Conservation (phyloP, 2,113 vertebrate species). For the Trogon melanurus region DNA sequence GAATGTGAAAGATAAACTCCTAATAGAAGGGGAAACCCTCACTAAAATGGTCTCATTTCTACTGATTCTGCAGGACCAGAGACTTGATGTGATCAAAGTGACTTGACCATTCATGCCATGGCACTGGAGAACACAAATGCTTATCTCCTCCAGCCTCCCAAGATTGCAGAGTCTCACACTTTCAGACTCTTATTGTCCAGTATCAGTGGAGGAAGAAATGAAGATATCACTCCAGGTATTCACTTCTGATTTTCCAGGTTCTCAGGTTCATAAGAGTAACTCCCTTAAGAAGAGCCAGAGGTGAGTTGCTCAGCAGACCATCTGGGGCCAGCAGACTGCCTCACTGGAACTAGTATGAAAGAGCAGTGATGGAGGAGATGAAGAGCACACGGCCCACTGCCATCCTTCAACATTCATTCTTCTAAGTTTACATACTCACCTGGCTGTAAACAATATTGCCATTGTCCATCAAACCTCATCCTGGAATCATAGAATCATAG, state of each 20-base stretch:
- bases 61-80: background rate
- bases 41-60: background rate
- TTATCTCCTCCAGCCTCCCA: background rate
- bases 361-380: background rate
- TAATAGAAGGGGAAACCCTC: background rate
- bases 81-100: background rate
- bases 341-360: background rate
- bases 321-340: background rate
- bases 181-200: background rate
- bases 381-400: background rate
- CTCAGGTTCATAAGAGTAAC: background rate
- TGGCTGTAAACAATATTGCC: background rate
- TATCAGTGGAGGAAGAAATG: background rate
- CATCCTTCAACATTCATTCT: background rate
- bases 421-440: background rate
- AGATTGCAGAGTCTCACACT: background rate
- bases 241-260: background rate
- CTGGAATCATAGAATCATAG: too few species aligned
- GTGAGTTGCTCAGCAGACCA: background rate
- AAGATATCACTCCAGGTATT: background rate
- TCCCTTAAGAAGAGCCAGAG: background rate
- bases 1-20: background rate
- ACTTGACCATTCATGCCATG: background rate
- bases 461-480: background rate
- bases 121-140: background rate